Conservation (phyloP, 1,140 invertebrate species). For the Heterodera carotae region DNA sequence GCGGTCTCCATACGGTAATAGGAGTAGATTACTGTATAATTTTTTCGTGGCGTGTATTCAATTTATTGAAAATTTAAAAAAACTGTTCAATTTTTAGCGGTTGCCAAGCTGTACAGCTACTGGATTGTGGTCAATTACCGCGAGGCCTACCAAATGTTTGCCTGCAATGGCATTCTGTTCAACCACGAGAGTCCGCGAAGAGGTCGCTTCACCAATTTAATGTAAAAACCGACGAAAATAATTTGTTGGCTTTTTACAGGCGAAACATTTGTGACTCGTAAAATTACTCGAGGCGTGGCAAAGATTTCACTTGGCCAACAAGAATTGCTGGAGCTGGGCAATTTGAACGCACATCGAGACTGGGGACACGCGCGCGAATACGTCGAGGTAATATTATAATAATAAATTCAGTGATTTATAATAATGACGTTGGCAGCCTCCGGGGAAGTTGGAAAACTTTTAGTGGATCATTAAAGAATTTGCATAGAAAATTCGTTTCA, state of each 20-base stretch:
- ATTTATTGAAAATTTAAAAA: too few species aligned
- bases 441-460: background rate
- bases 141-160: constrained; percentile 96
- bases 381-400: constrained; percentile 77
- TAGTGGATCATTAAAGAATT: too few species aligned
- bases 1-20: constrained; percentile 93
- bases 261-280: constrained; percentile 97
- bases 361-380: constrained; percentile 99
- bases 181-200: constrained; percentile 97
- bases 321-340: constrained; percentile 86
- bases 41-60: constrained; percentile 4
- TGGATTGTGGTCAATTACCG: constrained; percentile 98
- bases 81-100: constrained; percentile 73
- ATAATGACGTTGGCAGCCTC: too few species aligned
- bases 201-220: constrained; percentile 70
- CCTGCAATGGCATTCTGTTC: constrained; percentile 96
- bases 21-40: background rate
- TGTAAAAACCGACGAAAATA: constrained; percentile 14
- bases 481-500: too few species aligned
- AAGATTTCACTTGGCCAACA: constrained; percentile 73
- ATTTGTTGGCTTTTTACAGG: constrained; percentile 64
- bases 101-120: constrained; percentile 95
- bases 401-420: too few species aligned
- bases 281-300: constrained; percentile 88
- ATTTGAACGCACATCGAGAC: constrained; percentile 91